These are phyloP conservation scores for Echiichthys vipera DNA, from an alignment of 2,797 vertebrate genomes.

Conservation along the genomic window DNA sequence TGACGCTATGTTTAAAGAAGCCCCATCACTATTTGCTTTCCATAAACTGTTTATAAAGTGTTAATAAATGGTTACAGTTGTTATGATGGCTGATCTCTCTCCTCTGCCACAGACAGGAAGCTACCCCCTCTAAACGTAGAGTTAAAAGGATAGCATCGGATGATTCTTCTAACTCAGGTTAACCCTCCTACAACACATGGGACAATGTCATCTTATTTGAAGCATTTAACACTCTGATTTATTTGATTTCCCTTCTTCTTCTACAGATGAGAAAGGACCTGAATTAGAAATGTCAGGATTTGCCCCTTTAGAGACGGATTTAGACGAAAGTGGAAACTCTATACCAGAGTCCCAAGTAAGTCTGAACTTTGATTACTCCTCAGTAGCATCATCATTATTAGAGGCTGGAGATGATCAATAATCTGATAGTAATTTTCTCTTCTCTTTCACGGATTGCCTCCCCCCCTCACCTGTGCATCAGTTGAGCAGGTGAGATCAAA, in stretches of 20 bases:
- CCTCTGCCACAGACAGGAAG: constrained; percentile 40
- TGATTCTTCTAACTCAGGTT: constrained; percentile 60
- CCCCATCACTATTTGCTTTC: neutral
- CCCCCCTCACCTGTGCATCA: neutral
- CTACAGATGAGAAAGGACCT: constrained; percentile 19
- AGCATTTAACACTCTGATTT: neutral
- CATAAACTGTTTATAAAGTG: neutral
- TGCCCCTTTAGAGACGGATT: constrained; percentile 65
- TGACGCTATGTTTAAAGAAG: neutral
- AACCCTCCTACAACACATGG: neutral
- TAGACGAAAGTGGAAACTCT: constrained; percentile 39
- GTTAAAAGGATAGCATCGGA: rapidly evolving
- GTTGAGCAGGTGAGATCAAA: constrained; percentile 38
- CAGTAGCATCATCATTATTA: neutral
- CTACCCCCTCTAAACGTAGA: constrained; percentile 4
- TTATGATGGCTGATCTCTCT: neutral
- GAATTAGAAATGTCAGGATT: neutral
- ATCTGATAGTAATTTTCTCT: neutral
- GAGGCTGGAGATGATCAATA: neutral
- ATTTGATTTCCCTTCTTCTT: neutral
- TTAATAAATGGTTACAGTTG: neutral
- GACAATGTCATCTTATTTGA: neutral
- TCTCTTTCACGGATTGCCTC: neutral
- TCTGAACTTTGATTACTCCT: neutral
- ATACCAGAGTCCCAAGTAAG: constrained; percentile 39